Conservation (phyloP, 2,888 invertebrate species). For the Oasisia sp. region DNA sequence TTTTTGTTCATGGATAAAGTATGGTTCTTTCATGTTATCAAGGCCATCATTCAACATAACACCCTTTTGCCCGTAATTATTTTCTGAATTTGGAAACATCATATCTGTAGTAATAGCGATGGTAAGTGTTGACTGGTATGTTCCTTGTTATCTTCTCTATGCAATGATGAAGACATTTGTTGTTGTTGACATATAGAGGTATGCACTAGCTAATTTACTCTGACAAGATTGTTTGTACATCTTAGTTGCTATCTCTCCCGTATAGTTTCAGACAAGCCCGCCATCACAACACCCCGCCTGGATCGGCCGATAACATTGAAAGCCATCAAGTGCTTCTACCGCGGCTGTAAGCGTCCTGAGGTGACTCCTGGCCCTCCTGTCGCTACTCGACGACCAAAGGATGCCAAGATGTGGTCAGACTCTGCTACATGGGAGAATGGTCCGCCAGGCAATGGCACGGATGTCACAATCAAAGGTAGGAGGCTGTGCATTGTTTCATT, state of each 20-base stretch:
- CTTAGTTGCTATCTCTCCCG: neutral
- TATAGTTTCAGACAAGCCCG: neutral
- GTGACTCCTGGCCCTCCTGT: neutral
- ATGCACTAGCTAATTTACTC: neutral
- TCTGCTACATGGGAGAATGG: constrained; percentile 21
- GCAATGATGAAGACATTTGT: too few species aligned
- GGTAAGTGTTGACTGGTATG: too few species aligned
- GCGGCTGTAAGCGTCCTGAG: neutral
- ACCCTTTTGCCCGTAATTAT: too few species aligned
- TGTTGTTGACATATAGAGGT: too few species aligned
- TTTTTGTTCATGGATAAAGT: too few species aligned
- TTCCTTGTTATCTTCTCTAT: too few species aligned
- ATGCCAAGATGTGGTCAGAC: constrained; percentile 25
- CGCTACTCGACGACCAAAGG: neutral
- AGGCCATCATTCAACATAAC: too few species aligned
- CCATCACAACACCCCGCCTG: neutral
- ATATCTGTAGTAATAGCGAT: too few species aligned
- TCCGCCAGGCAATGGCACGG: neutral
- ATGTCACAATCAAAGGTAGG: neutral
- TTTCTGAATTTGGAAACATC: too few species aligned
- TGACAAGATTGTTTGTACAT: neutral
- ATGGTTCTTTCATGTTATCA: too few species aligned
- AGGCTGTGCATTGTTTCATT: neutral
- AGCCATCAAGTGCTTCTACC: constrained; percentile 19
- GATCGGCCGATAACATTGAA: constrained; percentile 4